Conservation (phyloP, 2,113 vertebrate species). For the Turnix velox region DNA sequence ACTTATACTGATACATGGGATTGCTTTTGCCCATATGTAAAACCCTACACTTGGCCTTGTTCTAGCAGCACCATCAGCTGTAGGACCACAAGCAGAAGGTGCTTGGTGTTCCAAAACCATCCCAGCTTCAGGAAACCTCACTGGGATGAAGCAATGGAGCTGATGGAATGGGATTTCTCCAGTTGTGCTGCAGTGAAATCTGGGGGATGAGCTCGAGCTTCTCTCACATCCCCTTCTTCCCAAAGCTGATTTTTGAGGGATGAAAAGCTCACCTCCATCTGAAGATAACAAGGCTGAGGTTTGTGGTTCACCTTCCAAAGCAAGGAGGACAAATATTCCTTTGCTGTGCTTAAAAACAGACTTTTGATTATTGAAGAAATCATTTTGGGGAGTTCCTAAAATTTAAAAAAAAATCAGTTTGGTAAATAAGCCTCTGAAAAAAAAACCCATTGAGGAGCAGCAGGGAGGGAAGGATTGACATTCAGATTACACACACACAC, state of each 20-base stretch:
- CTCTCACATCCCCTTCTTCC: background rate
- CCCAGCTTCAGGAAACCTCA: background rate
- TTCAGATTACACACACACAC: constrained; percentile 25
- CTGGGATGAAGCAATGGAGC: rapidly evolving
- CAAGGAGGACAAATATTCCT: constrained; percentile 11
- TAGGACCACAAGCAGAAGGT: background rate
- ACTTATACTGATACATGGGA: too few species aligned
- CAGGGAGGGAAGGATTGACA: constrained; percentile 35
- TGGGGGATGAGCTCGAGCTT: background rate
- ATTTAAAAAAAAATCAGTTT: constrained; percentile 41
- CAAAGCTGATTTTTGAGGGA: background rate
- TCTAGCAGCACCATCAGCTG: background rate
- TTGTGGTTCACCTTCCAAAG: rapidly evolving
- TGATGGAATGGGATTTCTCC: background rate
- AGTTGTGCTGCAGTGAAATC: rapidly evolving
- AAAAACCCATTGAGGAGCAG: constrained; percentile 32
- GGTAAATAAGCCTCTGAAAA: constrained; percentile 40
- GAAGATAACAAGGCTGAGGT: rapidly evolving
- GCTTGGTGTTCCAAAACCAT: background rate
- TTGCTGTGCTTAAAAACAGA: background rate
- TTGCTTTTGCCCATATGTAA: too few species aligned
- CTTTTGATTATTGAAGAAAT: constrained; percentile 50
- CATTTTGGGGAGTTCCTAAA: constrained; percentile 20
- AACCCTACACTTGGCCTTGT: too few species aligned
- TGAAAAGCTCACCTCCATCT: background rate